Conservation (phyloP, 2,113 vertebrate genomes). For the Heterotilapia buettikoferi region DNA sequence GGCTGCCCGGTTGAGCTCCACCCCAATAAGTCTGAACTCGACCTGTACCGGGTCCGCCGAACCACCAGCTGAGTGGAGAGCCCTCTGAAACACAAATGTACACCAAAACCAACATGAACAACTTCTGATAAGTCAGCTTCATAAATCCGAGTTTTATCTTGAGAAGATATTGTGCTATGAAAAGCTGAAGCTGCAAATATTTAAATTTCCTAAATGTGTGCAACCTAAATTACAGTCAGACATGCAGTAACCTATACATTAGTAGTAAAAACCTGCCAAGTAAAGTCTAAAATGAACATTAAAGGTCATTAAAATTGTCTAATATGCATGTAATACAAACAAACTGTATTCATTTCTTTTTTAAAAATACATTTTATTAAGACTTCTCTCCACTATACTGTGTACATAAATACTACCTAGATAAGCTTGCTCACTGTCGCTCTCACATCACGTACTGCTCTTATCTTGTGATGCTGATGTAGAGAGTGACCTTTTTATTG, state of each 20-base stretch:
- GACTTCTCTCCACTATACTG: neutral
- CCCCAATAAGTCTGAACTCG: conserved; percentile 67
- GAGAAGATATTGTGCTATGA: neutral
- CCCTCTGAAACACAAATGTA: conserved; percentile 53
- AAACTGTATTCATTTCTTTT: neutral
- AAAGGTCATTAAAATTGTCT: neutral
- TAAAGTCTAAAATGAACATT: neutral
- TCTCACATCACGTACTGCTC: neutral
- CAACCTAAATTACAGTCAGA: neutral
- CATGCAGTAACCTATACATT: neutral
- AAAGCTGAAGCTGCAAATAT: neutral
- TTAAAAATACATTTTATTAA: neutral
- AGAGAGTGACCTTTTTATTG: neutral
- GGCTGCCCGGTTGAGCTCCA: conserved; percentile 63
- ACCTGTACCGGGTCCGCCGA: conserved; percentile 34
- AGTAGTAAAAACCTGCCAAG: neutral
- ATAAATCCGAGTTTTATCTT: neutral
- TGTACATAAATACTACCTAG: neutral
- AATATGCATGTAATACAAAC: accelerated
- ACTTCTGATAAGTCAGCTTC: neutral
- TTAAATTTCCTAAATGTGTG: neutral
- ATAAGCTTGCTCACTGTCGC: neutral
- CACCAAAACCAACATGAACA: neutral
- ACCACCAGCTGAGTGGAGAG: conserved; percentile 70
- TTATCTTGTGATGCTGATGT: neutral